Conservation (phyloP, 2,113 vertebrate species). For the Pedionomus torquatus region DNA sequence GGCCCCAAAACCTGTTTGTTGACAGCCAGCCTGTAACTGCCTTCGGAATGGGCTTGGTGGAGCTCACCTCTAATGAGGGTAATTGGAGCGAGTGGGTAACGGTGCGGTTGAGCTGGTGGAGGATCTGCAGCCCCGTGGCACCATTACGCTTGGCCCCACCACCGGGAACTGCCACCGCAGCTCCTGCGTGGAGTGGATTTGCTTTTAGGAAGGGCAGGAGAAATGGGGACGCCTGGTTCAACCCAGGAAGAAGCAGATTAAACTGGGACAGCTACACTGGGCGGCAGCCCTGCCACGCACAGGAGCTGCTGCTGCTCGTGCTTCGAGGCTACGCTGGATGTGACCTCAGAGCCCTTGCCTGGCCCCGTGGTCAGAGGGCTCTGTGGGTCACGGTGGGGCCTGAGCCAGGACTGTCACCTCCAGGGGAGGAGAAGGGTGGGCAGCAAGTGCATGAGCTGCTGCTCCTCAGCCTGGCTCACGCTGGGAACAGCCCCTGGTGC, state of each 20-base stretch:
- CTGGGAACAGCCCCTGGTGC: not conserved
- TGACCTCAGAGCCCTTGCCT: not conserved
- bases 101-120: not conserved
- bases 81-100: fast-evolving
- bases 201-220: not conserved
- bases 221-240: fast-evolving
- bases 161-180: fast-evolving
- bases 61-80: not conserved
- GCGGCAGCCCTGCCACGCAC: not conserved
- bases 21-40: fast-evolving
- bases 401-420: not conserved
- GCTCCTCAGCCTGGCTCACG: not conserved
- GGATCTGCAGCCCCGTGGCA: not conserved
- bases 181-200: not conserved
- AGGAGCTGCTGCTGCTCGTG: not conserved
- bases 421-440: not conserved
- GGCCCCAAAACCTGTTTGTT: not conserved
- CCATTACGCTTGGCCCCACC: not conserved
- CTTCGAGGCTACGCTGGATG: not conserved
- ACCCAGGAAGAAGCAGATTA: not conserved
- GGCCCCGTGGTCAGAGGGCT: not conserved
- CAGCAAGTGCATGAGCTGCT: not conserved
- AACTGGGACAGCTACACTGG: not conserved
- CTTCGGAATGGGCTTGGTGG: not conserved
- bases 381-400: not conserved